These are phyloP conservation scores for Stenotaenia linearis DNA, from an alignment of 2,888 invertebrate species.

Conservation along the genomic window DNA sequence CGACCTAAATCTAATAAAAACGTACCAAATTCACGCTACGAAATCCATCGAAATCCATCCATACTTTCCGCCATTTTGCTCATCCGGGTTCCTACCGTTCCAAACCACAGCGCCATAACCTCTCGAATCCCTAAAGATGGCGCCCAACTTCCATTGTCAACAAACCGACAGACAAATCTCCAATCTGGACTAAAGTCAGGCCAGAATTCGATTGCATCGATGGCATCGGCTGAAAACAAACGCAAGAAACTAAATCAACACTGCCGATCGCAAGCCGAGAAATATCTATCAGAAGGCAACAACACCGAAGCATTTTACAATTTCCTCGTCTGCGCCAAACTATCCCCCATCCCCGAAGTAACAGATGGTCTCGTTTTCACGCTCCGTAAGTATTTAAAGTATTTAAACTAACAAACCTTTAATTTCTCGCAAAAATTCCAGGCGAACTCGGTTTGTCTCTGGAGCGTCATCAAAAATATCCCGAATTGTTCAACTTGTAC, in stretches of 20 bases:
- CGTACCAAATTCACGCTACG: no score
- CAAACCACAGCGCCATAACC: no score
- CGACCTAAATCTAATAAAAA: no score
- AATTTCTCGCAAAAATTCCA: neutral
- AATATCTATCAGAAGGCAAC: neutral
- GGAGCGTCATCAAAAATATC: neutral
- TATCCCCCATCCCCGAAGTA: neutral
- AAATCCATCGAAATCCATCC: no score
- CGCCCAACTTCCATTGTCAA: no score
- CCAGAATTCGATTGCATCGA: no score
- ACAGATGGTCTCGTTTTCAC: neutral
- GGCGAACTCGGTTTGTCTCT: constrained; percentile 20
- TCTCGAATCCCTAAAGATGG: no score
- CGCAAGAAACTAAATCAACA: neutral
- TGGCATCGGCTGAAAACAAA: neutral
- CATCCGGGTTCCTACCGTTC: no score
- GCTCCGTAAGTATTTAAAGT: neutral
- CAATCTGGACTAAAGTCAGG: no score
- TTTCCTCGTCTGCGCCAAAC: neutral
- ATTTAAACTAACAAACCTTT: neutral
- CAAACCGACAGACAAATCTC: no score
- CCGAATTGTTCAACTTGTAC: constrained; percentile 28
- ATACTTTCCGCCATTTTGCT: no score
- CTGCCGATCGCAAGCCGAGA: neutral
- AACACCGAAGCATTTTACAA: constrained; percentile 24